Evolutionary conservation across 2,797 vertebrate species (phyloP).

Genomic region (Capromys pilorides): DNA sequence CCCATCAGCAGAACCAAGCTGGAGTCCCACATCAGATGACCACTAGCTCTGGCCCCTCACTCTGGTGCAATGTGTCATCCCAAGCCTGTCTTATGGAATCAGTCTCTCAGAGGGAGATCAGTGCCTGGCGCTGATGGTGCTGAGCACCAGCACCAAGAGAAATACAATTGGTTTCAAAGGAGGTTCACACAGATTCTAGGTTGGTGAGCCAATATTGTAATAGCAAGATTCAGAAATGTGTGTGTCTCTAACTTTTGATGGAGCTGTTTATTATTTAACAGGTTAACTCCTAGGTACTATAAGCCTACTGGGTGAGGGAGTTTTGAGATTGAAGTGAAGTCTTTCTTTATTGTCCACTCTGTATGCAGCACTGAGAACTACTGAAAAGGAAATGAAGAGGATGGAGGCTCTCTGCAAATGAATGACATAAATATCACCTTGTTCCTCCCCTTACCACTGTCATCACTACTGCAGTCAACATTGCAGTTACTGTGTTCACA

Average conservation of each 20-base stretch:
- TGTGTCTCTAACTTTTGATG: background rate
- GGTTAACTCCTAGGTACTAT: background rate
- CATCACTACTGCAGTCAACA: background rate
- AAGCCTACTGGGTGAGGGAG: background rate
- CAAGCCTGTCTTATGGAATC: background rate
- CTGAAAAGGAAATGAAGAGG: conserved; percentile 7
- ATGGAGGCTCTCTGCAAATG: background rate
- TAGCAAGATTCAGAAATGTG: background rate
- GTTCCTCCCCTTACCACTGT: background rate
- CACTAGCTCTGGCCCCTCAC: background rate
- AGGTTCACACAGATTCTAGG: background rate
- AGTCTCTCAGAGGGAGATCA: conserved; percentile 38
- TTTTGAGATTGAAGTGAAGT: background rate
- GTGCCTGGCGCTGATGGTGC: conserved; percentile 13
- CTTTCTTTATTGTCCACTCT: background rate
- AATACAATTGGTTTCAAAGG: conserved; percentile 36
- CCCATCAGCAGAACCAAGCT: background rate
- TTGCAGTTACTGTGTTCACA: background rate
- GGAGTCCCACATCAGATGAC: background rate
- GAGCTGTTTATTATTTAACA: conserved; percentile 12
- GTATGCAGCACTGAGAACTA: background rate
- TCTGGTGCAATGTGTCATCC: background rate
- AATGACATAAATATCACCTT: background rate
- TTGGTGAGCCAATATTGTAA: background rate
- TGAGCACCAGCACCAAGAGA: background rate